Evolutionary conservation across 2,113 vertebrate genomes (phyloP), one percentile per base, ranked within the genome.

Genomic region (Petrocephalus microphthalmus): DNA sequence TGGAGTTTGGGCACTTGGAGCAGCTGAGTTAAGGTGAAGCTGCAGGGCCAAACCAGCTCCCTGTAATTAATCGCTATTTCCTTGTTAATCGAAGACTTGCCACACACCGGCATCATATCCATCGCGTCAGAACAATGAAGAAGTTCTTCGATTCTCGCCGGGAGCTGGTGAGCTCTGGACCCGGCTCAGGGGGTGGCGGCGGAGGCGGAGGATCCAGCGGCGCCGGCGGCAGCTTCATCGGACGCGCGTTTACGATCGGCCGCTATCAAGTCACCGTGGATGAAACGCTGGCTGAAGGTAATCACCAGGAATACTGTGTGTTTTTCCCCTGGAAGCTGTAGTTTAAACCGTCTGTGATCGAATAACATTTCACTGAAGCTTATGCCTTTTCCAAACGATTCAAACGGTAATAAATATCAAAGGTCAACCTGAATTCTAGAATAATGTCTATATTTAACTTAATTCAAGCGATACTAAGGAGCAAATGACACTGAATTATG

Each of bases 61-160:
- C 45, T 84, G 49, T 10, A 19, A 49, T 33, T 85, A 54, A 85
- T 54, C 11, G 25, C 17, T 15, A 1, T 54, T 85, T 54, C 52
- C 52, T 49, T 54, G 84, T 25, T 85, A 54, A 33, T 29, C 52
- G 84, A 53, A 85, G 84, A 45, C 51, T 52, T 84, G 29, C 33
- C 33, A 37, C 33, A 37, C 67, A 78, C 6, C 49, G 84, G 51
- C 84, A 54, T 85, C 74, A 25, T 5, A 22, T 15, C 51, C 67
- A 52, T 49, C 49, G 15, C 49, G 91, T 64, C 47, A 54, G 78
- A 53, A 57, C 90, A 85, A 99, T 99, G 98, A 99, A 99, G 97
- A 99, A 99, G 97, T 99, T 99, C 94, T 99, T 99, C 91, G 98
- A 99, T 95, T 98, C 97, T 47, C 97, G 98, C 51, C 95, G 98